Evolutionary conservation across 1,140 invertebrate genomes (phyloP).

Genomic region (Papilio xuthus): DNA sequence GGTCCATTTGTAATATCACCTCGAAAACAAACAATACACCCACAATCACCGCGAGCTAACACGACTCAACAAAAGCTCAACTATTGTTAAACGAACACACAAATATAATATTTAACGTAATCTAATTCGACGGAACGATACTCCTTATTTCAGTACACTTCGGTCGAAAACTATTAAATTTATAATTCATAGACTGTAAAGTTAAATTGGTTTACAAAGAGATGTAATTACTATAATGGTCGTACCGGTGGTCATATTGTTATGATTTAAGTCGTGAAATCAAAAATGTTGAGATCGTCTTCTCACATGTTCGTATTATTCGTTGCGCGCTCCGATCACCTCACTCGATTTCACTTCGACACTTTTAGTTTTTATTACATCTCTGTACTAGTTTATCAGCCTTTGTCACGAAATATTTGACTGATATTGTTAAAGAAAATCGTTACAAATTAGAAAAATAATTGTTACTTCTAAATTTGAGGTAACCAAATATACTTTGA

Average conservation of each 20-base stretch:
- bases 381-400: conserved; percentile 47
- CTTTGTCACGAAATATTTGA: conserved; percentile 51
- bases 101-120: conserved; percentile 42
- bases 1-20: conserved; percentile 48
- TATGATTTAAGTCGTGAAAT: conserved; percentile 75
- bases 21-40: conserved; percentile 67
- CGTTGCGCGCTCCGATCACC: conserved; percentile 59
- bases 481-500: not conserved
- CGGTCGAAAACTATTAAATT: conserved; percentile 25
- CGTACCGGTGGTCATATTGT: conserved; percentile 67
- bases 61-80: conserved; percentile 68
- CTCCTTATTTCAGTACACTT: conserved; percentile 43
- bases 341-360: conserved; percentile 63
- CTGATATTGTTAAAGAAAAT: not conserved
- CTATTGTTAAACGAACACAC: conserved; percentile 66
- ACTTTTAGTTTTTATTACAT: conserved; percentile 47
- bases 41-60: conserved; percentile 70
- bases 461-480: not conserved
- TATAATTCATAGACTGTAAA: conserved; percentile 44
- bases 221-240: conserved; percentile 71
- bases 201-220: conserved; percentile 47
- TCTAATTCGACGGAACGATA: conserved; percentile 43
- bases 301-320: conserved; percentile 53
- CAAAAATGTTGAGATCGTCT: conserved; percentile 67
- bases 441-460: conserved; percentile 11